phyloP scores from a whole-genome alignment of 2,797 vertebrate genomes.

The Platyrinchus mystaceus region DNA sequence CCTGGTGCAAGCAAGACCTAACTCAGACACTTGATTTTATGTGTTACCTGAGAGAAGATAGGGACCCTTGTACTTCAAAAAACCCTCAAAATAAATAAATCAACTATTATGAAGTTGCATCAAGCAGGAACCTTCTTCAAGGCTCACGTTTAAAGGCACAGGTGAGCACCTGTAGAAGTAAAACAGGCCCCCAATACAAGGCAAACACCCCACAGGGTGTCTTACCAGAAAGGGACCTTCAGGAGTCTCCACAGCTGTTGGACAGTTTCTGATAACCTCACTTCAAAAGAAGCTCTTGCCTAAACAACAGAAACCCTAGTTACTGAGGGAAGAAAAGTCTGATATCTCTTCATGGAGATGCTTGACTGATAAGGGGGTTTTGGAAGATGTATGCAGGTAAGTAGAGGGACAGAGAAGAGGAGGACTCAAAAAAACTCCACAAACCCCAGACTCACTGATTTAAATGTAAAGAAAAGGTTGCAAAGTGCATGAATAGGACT shows the following conservation, averaged over 20 bases:
- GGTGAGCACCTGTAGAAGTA: not conserved
- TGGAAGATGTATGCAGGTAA: not conserved
- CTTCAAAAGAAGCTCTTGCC: not conserved
- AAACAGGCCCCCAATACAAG: not conserved
- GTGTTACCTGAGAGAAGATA: not conserved
- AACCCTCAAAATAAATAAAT: not conserved
- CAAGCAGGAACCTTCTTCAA: not conserved
- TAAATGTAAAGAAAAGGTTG: not conserved
- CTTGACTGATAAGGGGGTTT: not conserved
- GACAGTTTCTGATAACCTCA: not conserved
- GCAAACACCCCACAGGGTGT: not conserved
- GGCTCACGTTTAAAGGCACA: not conserved
- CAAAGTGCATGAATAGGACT: not conserved
- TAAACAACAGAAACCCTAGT: not conserved
- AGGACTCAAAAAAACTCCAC: not conserved
- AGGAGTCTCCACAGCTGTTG: not conserved
- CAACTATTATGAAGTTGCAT: not conserved
- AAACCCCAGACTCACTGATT: not conserved
- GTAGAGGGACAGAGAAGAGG: not conserved
- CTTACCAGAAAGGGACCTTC: not conserved
- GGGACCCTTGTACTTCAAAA: constrained; percentile 5
- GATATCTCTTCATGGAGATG: not conserved
- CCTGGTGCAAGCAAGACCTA: not conserved
- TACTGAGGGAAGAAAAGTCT: not conserved
- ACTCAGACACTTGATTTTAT: not conserved